A percentile compares a stretch with the other conserved stretches of the same genome.
These are phyloP conservation scores for Cheirogaleus major DNA, from an alignment of 2,797 vertebrate species.

Conservation along the genomic window DNA sequence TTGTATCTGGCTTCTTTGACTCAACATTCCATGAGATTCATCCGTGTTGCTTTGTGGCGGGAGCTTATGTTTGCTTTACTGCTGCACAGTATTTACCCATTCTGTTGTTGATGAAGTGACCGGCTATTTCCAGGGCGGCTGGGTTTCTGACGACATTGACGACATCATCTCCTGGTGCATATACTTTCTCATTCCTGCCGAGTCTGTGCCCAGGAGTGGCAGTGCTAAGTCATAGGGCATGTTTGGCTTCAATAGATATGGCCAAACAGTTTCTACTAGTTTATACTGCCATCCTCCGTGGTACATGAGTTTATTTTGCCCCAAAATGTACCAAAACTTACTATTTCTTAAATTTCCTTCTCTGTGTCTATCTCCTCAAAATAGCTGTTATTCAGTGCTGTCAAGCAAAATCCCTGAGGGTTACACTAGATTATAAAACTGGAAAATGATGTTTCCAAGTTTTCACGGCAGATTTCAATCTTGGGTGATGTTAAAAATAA, in stretches of 20 bases:
- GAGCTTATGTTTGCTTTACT: not conserved
- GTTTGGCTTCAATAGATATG: not conserved
- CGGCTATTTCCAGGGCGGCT: not conserved
- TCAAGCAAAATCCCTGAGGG: not conserved
- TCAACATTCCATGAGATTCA: fast-evolving
- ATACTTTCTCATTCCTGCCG: too few species aligned
- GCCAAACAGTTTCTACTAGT: not conserved
- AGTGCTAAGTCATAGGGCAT: fast-evolving
- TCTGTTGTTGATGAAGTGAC: not conserved
- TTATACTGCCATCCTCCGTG: not conserved
- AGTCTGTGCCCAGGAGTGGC: fast-evolving
- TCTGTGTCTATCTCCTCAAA: not conserved
- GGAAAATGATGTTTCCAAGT: not conserved
- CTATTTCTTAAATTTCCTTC: not conserved
- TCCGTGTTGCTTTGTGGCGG: not conserved
- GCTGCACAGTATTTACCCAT: fast-evolving
- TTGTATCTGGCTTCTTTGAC: not conserved
- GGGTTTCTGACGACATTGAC: not conserved
- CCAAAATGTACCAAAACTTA: not conserved
- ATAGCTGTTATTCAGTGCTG: not conserved
- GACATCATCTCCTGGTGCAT: fast-evolving
- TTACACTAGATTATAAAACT: not conserved
- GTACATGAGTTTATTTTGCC: not conserved
- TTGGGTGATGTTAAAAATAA: not conserved
- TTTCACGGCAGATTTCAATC: not conserved